Evolutionary conservation across 2,888 invertebrate species (phyloP).

Genomic region (Neocrepidodera transversa): DNA sequence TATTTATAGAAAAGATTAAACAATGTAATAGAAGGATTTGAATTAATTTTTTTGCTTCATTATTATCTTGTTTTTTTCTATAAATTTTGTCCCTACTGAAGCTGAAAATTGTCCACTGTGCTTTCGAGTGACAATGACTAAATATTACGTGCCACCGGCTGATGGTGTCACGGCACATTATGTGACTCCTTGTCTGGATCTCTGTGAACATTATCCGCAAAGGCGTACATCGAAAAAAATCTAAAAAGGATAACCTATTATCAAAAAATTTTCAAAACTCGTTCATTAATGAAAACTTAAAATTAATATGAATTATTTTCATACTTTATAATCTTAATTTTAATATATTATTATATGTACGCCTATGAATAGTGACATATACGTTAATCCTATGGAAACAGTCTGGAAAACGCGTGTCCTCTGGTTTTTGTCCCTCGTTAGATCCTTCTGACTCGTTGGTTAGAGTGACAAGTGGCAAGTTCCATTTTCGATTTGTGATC

Average conservation of each 20-base stretch:
- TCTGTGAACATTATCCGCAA: background rate
- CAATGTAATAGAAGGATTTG: too few relatives aligned
- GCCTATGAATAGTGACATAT: background rate
- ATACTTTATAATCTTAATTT: too few relatives aligned
- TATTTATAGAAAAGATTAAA: too few relatives aligned
- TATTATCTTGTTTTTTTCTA: too few relatives aligned
- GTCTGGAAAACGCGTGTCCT: conserved; percentile 14
- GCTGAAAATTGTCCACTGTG: too few relatives aligned
- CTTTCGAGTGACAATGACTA: conserved; percentile 15
- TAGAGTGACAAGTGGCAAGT: conserved; percentile 8
- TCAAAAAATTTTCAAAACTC: too few relatives aligned
- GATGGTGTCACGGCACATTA: background rate
- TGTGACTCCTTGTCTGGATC: background rate
- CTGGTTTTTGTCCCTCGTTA: conserved; percentile 13
- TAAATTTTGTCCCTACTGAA: too few relatives aligned
- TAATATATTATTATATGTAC: too few relatives aligned
- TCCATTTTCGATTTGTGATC: background rate
- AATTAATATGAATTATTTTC: too few relatives aligned
- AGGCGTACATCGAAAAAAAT: background rate
- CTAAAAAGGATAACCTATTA: background rate
- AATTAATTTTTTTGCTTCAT: too few relatives aligned
- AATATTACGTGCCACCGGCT: conserved; percentile 10
- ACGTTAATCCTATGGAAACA: background rate
- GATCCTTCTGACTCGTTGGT: conserved; percentile 18
- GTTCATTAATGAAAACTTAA: too few relatives aligned